phyloP scores from a whole-genome alignment of 2,888 invertebrate species.

The Dasysyrphus tricinctus region DNA sequence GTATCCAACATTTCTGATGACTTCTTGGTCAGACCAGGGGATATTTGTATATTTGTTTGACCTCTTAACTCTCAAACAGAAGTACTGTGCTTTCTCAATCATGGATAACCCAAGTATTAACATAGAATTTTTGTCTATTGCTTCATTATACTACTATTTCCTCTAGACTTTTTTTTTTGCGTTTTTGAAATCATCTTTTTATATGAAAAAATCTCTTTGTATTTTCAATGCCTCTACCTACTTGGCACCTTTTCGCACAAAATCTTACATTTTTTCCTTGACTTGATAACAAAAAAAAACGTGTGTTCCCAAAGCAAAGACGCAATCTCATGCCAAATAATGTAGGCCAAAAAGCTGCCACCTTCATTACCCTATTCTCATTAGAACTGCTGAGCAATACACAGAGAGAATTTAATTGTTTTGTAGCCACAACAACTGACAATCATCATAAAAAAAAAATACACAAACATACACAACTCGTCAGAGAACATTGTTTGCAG shows the following conservation, averaged over 20 bases:
- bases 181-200: neutral
- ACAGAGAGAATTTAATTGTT: constrained; percentile 27
- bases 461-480: constrained; percentile 13
- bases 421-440: constrained; percentile 35
- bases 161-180: neutral
- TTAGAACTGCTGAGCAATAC: neutral
- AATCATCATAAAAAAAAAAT: constrained; percentile 26
- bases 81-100: no score
- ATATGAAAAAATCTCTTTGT: constrained; percentile 11
- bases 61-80: no score
- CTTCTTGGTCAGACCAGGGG: no score
- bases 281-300: neutral
- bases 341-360: constrained; percentile 29
- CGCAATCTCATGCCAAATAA: constrained; percentile 26
- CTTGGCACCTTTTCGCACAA: constrained; percentile 14
- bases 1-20: no score
- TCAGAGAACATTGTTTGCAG: constrained; percentile 23
- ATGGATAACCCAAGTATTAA: no score
- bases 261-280: constrained; percentile 22
- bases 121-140: neutral
- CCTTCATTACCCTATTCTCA: constrained; percentile 32
- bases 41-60: no score
- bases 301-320: neutral
- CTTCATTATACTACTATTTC: neutral
- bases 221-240: constrained; percentile 25